Evolutionary conservation across 2,113 vertebrate genomes (phyloP).

Genomic region (Antigone vipio): DNA sequence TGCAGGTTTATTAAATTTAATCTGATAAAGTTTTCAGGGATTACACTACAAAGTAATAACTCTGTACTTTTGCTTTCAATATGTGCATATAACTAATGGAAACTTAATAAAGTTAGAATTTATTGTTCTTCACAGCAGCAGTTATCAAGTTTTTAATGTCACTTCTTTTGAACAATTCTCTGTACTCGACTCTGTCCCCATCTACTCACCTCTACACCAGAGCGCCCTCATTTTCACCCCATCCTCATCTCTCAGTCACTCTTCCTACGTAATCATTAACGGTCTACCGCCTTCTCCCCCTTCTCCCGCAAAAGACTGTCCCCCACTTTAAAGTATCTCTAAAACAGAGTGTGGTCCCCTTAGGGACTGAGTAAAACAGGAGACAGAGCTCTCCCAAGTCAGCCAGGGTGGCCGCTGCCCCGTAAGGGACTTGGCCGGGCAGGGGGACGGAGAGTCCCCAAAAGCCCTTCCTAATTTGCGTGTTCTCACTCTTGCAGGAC

Average conservation of each 20-base stretch:
- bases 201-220: background rate
- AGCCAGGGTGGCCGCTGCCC: background rate
- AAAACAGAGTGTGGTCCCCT: fast-evolving
- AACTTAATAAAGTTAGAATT: background rate
- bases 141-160: background rate
- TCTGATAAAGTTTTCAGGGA: background rate
- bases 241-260: background rate
- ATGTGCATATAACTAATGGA: background rate
- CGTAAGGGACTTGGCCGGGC: background rate
- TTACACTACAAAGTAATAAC: background rate
- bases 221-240: background rate
- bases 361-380: background rate
- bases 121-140: background rate
- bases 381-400: background rate
- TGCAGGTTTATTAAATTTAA: background rate
- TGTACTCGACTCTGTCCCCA: no score
- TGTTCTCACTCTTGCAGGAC: background rate
- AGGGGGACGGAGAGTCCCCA: background rate
- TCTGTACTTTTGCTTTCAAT: background rate
- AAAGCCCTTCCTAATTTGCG: background rate
- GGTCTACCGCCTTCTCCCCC: background rate
- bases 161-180: background rate
- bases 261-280: background rate
- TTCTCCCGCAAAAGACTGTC: fast-evolving
- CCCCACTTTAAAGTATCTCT: background rate